These are phyloP conservation scores for Coremacera marginata DNA, from an alignment of 2,888 invertebrate species.

Conservation along the genomic window DNA sequence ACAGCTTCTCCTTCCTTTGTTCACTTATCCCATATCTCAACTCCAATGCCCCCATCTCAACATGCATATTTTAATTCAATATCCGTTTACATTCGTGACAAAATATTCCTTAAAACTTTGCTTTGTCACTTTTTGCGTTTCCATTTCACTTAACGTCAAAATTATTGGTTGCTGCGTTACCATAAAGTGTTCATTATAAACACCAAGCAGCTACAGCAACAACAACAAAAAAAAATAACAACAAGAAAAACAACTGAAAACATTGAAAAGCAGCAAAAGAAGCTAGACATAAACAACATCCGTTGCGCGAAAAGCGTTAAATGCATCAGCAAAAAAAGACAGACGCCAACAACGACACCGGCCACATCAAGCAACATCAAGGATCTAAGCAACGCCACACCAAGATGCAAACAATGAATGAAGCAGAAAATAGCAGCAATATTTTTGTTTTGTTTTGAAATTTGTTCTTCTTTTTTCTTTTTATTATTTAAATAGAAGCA, in stretches of 20 bases:
- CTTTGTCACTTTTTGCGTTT: slow-evolving; percentile 25
- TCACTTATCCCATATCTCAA: too few species aligned
- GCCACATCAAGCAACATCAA: background rate
- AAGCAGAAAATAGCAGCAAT: slow-evolving; percentile 7
- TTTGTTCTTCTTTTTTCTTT: background rate
- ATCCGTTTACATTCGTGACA: background rate
- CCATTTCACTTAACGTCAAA: slow-evolving; percentile 36
- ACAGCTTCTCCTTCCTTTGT: too few species aligned
- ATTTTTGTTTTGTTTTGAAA: background rate
- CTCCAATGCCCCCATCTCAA: too few species aligned
- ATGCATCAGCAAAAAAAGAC: slow-evolving; percentile 42
- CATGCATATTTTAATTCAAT: background rate
- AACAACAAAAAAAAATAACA: slow-evolving; percentile 4
- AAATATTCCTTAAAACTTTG: background rate
- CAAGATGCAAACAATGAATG: slow-evolving; percentile 20
- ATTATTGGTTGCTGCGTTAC: slow-evolving; percentile 39
- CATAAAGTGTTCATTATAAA: slow-evolving; percentile 45
- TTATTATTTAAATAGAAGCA: slow-evolving; percentile 50
- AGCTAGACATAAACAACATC: slow-evolving; percentile 42
- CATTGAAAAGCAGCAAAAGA: background rate
- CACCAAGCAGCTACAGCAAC: slow-evolving; percentile 34
- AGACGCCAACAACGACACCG: slow-evolving; percentile 35
- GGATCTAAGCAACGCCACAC: slow-evolving; percentile 25
- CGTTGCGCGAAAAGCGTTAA: slow-evolving; percentile 49
- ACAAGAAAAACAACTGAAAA: background rate